Percentiles rank a stretch among this genome's conserved stretches.
Conservation (phyloP, 2,888 invertebrate species). For the Polydrusus cervinus region DNA sequence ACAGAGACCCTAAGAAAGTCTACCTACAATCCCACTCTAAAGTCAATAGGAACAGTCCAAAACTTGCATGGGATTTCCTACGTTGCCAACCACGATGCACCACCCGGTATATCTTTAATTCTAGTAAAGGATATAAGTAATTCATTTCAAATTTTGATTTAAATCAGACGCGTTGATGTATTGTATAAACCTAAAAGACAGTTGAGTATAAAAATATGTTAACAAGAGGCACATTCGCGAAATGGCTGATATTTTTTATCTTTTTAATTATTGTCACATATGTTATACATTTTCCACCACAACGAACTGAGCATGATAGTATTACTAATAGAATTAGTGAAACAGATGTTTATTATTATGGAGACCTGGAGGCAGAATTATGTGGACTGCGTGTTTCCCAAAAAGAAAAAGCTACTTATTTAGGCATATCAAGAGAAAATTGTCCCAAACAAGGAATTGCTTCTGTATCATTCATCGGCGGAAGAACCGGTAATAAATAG, state of each 20-base stretch:
- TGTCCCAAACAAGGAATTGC: conserved; percentile 34
- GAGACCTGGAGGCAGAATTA: neutral
- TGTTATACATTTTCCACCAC: neutral
- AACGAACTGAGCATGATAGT: too few relatives aligned
- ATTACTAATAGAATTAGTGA: neutral
- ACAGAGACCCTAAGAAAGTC: too few relatives aligned
- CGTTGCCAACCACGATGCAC: too few relatives aligned
- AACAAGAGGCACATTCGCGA: neutral
- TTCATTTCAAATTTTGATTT: too few relatives aligned
- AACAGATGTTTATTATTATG: neutral
- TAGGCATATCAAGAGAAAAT: neutral
- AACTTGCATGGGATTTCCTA: too few relatives aligned
- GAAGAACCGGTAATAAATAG: conserved; percentile 28
- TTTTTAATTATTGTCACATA: neutral
- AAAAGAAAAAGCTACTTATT: neutral
- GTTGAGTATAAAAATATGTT: neutral
- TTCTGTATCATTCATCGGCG: conserved; percentile 25
- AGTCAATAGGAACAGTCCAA: too few relatives aligned
- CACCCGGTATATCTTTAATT: too few relatives aligned
- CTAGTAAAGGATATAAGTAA: too few relatives aligned
- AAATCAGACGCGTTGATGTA: too few relatives aligned
- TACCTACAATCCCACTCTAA: too few relatives aligned
- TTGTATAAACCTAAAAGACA: too few relatives aligned
- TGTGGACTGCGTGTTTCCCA: neutral
- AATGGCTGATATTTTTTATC: neutral